Conservation (phyloP, 2,888 invertebrate genomes). For the Cancer borealis region DNA sequence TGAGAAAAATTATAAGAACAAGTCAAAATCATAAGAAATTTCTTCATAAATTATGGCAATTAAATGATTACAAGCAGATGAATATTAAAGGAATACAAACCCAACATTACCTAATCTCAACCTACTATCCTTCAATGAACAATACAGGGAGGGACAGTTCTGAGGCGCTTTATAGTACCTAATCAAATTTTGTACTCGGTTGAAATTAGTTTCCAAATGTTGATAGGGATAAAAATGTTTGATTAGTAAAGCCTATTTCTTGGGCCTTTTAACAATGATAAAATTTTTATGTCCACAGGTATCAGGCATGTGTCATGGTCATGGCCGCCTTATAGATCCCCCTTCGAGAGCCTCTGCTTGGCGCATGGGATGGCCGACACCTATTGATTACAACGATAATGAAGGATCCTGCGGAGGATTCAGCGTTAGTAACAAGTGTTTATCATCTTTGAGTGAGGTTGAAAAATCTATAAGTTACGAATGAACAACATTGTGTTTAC, state of each 20-base stretch:
- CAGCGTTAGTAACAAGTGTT: slow-evolving; percentile 70
- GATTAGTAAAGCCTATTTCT: too few relatives aligned
- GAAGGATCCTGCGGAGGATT: slow-evolving; percentile 83
- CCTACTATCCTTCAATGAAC: too few relatives aligned
- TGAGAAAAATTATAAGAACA: background rate
- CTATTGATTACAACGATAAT: slow-evolving; percentile 82
- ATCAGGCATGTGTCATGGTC: slow-evolving; percentile 79
- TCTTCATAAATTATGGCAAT: background rate
- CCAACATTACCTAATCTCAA: too few relatives aligned
- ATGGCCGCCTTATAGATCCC: slow-evolving; percentile 83
- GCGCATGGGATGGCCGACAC: slow-evolving; percentile 81
- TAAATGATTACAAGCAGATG: background rate
- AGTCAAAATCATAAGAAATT: background rate
- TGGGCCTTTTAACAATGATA: too few relatives aligned
- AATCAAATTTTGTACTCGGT: too few relatives aligned
- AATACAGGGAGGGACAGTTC: background rate
- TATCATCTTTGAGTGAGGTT: background rate
- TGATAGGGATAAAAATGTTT: background rate
- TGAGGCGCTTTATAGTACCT: background rate
- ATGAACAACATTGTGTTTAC: background rate
- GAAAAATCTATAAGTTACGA: background rate
- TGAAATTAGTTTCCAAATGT: too few relatives aligned
- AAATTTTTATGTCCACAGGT: background rate
- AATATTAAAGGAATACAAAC: background rate
- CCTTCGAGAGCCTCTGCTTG: slow-evolving; percentile 83